phyloP scores from a whole-genome alignment of 64 coral and sea anemone genomes.

The Exaiptasia diaphana region DNA sequence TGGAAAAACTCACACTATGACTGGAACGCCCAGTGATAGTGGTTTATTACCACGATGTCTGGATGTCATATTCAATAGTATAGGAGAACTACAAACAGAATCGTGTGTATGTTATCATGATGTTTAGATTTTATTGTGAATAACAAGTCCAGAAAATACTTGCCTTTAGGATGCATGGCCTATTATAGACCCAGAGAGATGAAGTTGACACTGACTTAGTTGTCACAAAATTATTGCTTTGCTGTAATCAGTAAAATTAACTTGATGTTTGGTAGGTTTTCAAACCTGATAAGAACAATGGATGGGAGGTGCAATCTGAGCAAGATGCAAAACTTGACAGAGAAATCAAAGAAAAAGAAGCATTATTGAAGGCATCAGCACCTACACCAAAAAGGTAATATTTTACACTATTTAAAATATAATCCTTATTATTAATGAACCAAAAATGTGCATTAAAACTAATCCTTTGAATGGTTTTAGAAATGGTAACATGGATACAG shows the following conservation, averaged over 20 bases:
- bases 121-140: neutral
- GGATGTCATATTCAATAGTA: constrained; percentile 95
- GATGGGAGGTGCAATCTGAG: constrained; percentile 84
- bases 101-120: constrained; percentile 66
- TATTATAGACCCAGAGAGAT: neutral
- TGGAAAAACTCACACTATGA: constrained; percentile 99
- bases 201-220: neutral
- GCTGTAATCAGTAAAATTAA: neutral
- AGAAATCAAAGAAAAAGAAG: constrained; percentile 80
- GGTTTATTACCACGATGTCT: constrained; percentile 84
- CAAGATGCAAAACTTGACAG: constrained; percentile 78
- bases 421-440: neutral
- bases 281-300: constrained; percentile 93
- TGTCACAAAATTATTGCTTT: neutral
- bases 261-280: constrained; percentile 59
- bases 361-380: constrained; percentile 25
- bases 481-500: constrained; percentile 65
- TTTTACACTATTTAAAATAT: neutral
- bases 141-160: neutral
- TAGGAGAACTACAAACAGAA: constrained; percentile 78
- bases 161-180: neutral
- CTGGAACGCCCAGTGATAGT: constrained; percentile 84
- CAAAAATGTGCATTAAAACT: neutral
- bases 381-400: constrained; percentile 37
- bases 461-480: neutral